Evolutionary conservation across 2,888 invertebrate species (phyloP), one percentile per base, ranked within the genome.

Genomic region (Tuberolachnus salignus): DNA sequence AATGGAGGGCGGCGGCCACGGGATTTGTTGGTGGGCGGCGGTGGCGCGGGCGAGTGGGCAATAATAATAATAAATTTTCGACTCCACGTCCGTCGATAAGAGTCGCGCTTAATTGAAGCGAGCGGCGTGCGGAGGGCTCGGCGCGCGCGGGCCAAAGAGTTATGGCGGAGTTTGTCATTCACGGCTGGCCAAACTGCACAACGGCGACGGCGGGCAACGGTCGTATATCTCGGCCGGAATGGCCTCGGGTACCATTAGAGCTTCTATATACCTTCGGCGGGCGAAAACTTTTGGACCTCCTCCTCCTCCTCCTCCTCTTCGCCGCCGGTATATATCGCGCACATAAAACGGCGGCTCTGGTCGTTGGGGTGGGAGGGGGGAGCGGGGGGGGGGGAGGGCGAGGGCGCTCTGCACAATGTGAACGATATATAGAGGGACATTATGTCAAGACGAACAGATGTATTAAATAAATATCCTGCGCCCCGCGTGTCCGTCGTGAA

Each of bases 401-500:
- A 26, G 72, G 80, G 44, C 26, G 67, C 80, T 80, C 80, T 6
- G 34, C 34, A 78, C 75, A 80, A 74, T 69, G 80, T 78, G 81
- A 82, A 86, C 88, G 88, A 89, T 89, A 89, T 89, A 89, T 88
- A 88, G 88, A 88, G 81, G 88, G 88, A 88, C 89, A 89, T 89
- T 89, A 89, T 88, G 89, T 89, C 89, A 88, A 87, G 88, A 87
- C 86, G 87, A 87, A 87, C 87, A 88, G 87, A 87, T 88, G 87
- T 88, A 87, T 87, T 87, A 87, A 87, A 88, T 88, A 88, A 88
- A 88, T 87, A 87, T 87, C 87, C 86, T 67, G 80, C 80, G 70
- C 75, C 66, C 82, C 81, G 55, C 80, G 80, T 66, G 57, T 63
- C 81, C 80, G 66, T 80, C 78, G 69, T 57, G 69, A 61, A 55